Base-by-base conservation (phyloP, 2,113 vertebrate genomes). In the Chlorodrepanis virens region DNA sequence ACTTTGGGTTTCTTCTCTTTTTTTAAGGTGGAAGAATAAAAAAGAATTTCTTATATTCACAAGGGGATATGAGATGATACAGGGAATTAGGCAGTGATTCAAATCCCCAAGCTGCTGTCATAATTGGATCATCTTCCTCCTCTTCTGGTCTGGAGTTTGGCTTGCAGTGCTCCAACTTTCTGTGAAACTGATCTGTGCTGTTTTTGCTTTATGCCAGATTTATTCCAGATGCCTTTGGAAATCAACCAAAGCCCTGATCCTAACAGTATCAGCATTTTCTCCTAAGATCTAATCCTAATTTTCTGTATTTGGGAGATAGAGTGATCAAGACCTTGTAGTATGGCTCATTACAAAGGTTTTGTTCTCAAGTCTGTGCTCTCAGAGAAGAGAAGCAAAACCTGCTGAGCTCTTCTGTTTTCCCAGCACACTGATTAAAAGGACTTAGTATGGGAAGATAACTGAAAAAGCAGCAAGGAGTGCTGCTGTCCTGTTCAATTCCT, bases 61-160 rank as follows among this genome's bases (percentile, higher is more conserved):
- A 65, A 39, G 23, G 31, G 45, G 16, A 3, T 91, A 28, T 80
- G 50, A 77, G 59, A 69, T 69, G 70, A 89, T 89, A 69, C 21
- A 50, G 78, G 70, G 89, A 96, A 74, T 90, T 91, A 72, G 63
- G 71, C 74, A 93, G 15, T 61, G 77, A 87, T 91, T 82, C 67
- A 93, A 85, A 65, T 89, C 82, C 53, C 60, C 23, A 69, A n/a
- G 64, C 59, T 90, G 71, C 83, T 90, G 68, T 80, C 77, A 72
- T 94, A 81, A 86, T 88, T 97, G 84, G 83, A 93, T 89, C 84
- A 49, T 83, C 74, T 5, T 93, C 23, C 22, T 92, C 44, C 17
- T 91, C n/a, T 82, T 91, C 74, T 89, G 56, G 49, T 89, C 69
- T 95, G 89, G 70, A 77, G 44, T 90, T 92, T 85, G 29, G 40